Evolutionary conservation across 1,140 invertebrate species (phyloP), one percentile per base, ranked within the genome.

Genomic region (Cataglyphis hispanica): DNA sequence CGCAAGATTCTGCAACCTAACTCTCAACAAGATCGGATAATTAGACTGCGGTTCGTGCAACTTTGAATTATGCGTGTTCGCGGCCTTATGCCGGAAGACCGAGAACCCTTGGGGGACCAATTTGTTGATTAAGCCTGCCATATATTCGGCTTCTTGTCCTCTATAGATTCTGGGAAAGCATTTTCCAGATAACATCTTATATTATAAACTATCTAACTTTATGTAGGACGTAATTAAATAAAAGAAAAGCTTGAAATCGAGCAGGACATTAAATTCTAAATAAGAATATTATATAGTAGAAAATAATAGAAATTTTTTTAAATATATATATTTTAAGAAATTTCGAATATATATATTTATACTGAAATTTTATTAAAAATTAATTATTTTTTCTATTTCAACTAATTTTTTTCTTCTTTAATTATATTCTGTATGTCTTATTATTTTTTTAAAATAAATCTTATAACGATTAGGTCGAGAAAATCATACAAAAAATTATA

Each of bases 41-140:
- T 95, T 95, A 95, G 91, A 95, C 90, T 91, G 91, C 89, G 92
- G 91, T 87, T 89, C 88, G 84, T 84, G 89, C 90, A 94, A 94
- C 92, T 94, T 94, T 94, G 93, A 94, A 94, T 94, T 94, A 94
- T 93, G 92, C 89, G 89, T 91, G 83, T 89, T 89, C 76, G 72
- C 67, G 85, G 87, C 66, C 77, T 70, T 63, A 87, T 86, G 69
- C 58, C 86, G 83, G 84, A 85, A 78, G 74, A 61, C 78, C 19
- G 70, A 74, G 76, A 90, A 90, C 90, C 90, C 93, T 92, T 89
- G 66, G 67, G 92, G 93, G 91, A 90, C 90, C 92, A 85, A 92
- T 94, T 91, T 90, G 92, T 94, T 94, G 91, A 94, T 94, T 94
- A 94, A 93, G 90, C 84, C 77, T 87, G 86, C 87, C 87, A 89